A percentile compares a stretch with the other conserved stretches of the same genome.
Conservation (phyloP, 2,888 invertebrate genomes). For the Sclerodermus sp. region DNA sequence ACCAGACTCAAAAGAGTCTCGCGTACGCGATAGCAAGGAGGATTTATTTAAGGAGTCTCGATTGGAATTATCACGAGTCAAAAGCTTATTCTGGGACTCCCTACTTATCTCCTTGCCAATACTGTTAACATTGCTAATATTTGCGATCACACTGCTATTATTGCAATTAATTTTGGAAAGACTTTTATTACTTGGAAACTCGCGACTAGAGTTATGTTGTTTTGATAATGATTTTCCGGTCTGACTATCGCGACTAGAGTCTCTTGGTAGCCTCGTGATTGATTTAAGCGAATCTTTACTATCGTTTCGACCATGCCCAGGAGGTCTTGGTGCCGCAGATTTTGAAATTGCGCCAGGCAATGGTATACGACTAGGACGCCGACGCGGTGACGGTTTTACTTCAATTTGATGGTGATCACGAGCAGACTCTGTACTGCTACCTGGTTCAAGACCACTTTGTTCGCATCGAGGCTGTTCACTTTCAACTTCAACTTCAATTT, state of each 20-base stretch:
- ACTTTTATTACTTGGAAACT: slow-evolving; percentile 49
- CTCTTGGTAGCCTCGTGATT: slow-evolving; percentile 43
- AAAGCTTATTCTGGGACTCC: slow-evolving; percentile 48
- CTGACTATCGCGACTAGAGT: slow-evolving; percentile 48
- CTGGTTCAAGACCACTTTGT: slow-evolving; percentile 60
- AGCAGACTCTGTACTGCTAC: slow-evolving; percentile 69
- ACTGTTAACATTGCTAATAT: neutral
- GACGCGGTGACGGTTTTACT: slow-evolving; percentile 55
- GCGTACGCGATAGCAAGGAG: slow-evolving; percentile 49
- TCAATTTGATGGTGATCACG: slow-evolving; percentile 61
- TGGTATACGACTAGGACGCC: slow-evolving; percentile 73
- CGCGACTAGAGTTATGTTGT: slow-evolving; percentile 44
- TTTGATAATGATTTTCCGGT: slow-evolving; percentile 40
- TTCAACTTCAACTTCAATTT: slow-evolving; percentile 53
- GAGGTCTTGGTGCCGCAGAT: slow-evolving; percentile 67
- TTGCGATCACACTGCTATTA: slow-evolving; percentile 17
- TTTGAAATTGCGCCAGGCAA: slow-evolving; percentile 61
- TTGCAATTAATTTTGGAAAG: slow-evolving; percentile 32
- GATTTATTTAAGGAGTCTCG: slow-evolving; percentile 51
- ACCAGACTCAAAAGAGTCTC: slow-evolving; percentile 49
- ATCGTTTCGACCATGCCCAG: slow-evolving; percentile 55
- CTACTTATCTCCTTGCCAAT: slow-evolving; percentile 39
- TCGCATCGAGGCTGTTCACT: slow-evolving; percentile 47
- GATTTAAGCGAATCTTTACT: slow-evolving; percentile 52
- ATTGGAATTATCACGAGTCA: slow-evolving; percentile 48